Evolutionary conservation across 2,113 vertebrate genomes (phyloP).

Genomic region (Alethe castanea): DNA sequence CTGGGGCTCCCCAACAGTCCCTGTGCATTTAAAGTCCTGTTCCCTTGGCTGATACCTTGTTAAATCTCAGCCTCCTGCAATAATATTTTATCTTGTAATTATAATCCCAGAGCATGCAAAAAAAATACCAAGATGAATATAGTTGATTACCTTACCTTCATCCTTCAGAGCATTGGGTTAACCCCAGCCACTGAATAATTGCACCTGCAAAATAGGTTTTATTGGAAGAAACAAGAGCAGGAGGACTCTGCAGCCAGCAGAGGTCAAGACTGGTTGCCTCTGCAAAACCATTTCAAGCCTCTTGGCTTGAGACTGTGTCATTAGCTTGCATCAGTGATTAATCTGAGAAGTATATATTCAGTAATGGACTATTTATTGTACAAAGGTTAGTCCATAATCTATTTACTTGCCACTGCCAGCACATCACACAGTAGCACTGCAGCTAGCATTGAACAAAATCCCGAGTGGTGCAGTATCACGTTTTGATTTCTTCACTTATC

Average conservation of each 20-base stretch:
- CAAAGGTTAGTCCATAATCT: background rate
- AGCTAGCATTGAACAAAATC: background rate
- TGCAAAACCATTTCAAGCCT: background rate
- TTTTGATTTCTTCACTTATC: background rate
- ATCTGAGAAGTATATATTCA: background rate
- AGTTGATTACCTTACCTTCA: conserved; percentile 44
- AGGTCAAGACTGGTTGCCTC: background rate
- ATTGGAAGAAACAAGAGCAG: background rate
- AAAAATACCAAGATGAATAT: conserved; percentile 44
- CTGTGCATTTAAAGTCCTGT: background rate
- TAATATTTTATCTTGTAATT: conserved; percentile 18
- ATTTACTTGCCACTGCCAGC: background rate
- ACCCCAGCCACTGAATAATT: conserved; percentile 36
- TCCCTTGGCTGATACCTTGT: background rate
- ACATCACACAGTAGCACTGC: background rate
- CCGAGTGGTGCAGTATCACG: background rate
- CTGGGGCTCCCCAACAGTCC: background rate
- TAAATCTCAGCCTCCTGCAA: background rate
- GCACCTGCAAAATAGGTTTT: conserved; percentile 1
- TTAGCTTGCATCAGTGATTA: background rate
- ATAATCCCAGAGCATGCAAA: conserved; percentile 2
- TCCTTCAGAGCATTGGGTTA: conserved; percentile 28
- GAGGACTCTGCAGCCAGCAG: background rate
- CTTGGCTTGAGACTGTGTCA: background rate
- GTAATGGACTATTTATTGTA: background rate